Evolutionary conservation across 2,113 vertebrate species (phyloP).

Genomic region (Chitala chitala): DNA sequence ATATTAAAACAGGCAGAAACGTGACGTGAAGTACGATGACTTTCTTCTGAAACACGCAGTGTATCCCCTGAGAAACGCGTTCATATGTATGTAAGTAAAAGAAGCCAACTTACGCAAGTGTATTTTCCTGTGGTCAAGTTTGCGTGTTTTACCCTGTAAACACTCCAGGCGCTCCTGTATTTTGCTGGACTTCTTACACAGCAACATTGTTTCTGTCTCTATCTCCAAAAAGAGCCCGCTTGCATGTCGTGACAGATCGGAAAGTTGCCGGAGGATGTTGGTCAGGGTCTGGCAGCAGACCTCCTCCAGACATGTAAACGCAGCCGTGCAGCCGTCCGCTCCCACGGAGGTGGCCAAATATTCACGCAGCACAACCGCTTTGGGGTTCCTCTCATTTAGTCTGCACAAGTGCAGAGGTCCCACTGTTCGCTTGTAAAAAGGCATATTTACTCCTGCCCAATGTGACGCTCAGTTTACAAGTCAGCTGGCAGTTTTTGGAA

Average conservation of each 20-base stretch:
- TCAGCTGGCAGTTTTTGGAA: background rate
- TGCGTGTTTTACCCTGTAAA: slow-evolving; percentile 51
- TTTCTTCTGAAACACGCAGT: no score
- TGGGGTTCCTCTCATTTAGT: slow-evolving; percentile 36
- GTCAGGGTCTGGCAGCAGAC: slow-evolving; percentile 62
- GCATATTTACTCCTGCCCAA: slow-evolving; percentile 53
- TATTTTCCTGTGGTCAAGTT: slow-evolving; percentile 67
- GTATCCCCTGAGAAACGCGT: no score
- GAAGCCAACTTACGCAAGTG: slow-evolving; percentile 64
- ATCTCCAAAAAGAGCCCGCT: slow-evolving; percentile 71
- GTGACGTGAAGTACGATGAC: no score
- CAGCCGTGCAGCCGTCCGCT: slow-evolving; percentile 13
- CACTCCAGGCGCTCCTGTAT: slow-evolving; percentile 63
- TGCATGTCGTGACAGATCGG: slow-evolving; percentile 72
- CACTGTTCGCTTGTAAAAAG: slow-evolving; percentile 66
- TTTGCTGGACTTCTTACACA: slow-evolving; percentile 56
- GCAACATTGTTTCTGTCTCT: slow-evolving; percentile 58
- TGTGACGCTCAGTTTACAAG: background rate
- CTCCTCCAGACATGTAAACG: slow-evolving; percentile 65
- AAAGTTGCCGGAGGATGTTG: slow-evolving; percentile 69
- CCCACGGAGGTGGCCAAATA: background rate
- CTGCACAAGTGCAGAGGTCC: slow-evolving; percentile 54
- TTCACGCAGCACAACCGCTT: background rate
- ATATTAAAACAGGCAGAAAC: no score
- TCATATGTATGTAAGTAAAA: background rate